Evolutionary conservation across 2,797 vertebrate species (phyloP).

Genomic region (Enteromius afrohamiltoni): DNA sequence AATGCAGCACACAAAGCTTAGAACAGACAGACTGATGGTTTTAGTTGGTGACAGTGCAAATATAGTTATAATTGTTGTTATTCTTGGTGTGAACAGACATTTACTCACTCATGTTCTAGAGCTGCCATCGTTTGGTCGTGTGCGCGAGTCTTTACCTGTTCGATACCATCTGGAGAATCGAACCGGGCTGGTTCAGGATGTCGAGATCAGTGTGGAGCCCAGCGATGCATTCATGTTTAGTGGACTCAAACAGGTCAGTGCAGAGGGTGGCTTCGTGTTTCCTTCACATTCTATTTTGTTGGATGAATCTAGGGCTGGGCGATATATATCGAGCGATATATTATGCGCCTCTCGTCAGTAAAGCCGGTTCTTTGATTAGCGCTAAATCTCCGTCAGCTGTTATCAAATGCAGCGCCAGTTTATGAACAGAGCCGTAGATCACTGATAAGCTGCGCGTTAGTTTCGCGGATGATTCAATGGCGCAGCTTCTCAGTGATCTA

Average conservation of each 20-base stretch:
- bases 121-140: constrained; percentile 91
- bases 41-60: background rate
- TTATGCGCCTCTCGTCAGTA: too few species aligned
- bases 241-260: constrained; percentile 92
- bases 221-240: constrained; percentile 99
- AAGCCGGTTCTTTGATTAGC: too few species aligned
- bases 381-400: too few species aligned
- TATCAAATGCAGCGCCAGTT: too few species aligned
- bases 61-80: background rate
- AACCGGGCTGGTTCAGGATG: constrained; percentile 90
- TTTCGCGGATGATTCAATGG: too few species aligned
- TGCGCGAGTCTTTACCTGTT: constrained; percentile 92
- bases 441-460: too few species aligned
- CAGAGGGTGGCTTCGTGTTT: background rate
- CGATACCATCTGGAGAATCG: constrained; percentile 92
- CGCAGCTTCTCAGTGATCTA: too few species aligned
- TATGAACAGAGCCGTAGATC: too few species aligned
- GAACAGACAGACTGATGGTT: background rate
- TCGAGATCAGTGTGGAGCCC: constrained; percentile 93
- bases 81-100: background rate
- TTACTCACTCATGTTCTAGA: constrained; percentile 72
- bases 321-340: too few species aligned
- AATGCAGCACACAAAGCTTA: background rate
- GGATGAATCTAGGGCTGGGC: background rate
- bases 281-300: background rate